These are phyloP conservation scores for Lophochroa leadbeateri DNA, from an alignment of 2,113 vertebrate species.

Conservation along the genomic window DNA sequence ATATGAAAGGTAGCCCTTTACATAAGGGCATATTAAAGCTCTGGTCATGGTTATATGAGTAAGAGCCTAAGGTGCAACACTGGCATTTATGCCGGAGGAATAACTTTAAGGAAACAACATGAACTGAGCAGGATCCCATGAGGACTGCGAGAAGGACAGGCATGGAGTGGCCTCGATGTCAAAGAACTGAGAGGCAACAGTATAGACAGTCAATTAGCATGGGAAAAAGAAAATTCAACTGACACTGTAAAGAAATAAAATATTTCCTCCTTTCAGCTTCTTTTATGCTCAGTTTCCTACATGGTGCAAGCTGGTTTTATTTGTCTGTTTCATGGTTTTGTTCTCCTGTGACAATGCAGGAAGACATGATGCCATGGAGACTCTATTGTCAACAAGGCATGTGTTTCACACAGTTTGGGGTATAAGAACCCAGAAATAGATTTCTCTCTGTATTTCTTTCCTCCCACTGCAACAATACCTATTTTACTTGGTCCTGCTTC, in stretches of 20 bases:
- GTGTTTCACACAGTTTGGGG: not conserved
- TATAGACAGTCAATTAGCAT: rapidly evolving
- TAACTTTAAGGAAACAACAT: not conserved
- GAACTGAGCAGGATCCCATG: not conserved
- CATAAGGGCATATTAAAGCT: not conserved
- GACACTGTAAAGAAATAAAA: not conserved
- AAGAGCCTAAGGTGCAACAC: not conserved
- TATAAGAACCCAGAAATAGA: not conserved
- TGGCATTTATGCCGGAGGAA: not conserved
- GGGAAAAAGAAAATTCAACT: not conserved
- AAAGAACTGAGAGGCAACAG: not conserved
- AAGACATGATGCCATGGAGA: not conserved
- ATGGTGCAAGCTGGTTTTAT: not conserved
- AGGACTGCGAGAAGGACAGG: not conserved
- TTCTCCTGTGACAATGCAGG: not conserved
- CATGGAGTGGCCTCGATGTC: rapidly evolving
- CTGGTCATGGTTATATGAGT: not conserved
- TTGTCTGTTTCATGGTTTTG: not conserved
- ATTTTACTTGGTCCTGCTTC: not conserved
- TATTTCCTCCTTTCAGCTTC: not conserved
- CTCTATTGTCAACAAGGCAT: not conserved
- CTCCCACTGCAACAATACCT: not conserved
- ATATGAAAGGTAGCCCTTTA: not conserved
- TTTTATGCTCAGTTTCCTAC: not conserved
- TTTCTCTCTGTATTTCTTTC: not conserved